Evolutionary conservation across 2,888 invertebrate genomes (phyloP), one percentile per base, ranked within the genome.

Genomic region (Aelia acuminata): DNA sequence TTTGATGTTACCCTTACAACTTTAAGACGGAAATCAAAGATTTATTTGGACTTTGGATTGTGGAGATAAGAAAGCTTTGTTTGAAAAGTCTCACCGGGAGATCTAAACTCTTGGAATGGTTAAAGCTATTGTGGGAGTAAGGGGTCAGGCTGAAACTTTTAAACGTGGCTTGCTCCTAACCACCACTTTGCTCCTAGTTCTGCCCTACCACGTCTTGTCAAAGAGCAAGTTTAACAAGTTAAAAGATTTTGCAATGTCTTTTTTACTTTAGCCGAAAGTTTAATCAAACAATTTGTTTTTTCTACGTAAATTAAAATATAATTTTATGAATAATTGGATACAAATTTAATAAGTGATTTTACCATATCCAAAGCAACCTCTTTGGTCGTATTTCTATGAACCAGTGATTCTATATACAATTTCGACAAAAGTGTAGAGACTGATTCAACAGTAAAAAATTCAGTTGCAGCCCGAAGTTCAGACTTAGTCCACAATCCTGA

Each of bases 401-500:
- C 94, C 75, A 99, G 93, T 88, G 96, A 95, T 92, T 99, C 99
- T 1, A 98, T 94, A 92, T 98, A 98, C 91, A 98, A 94, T 90
- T 96, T 96, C 1, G 96, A 95, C 84, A 98, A 94, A 90, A 99
- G 94, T 86, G 94, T 94, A 91, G 96, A 94, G 26, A 99, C 92
- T 90, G 94, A 94, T 80, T 97, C 96, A 49, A 96, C 93, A 0
- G 97, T 97, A 90, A 98, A 93, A 88, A 95, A 95, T 90, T 96
- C 94, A 89, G 96, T 95, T 0, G 97, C 95, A 13, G 96, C 95
- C 84, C 98, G 92, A 0, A 98, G 94, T 92, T 99, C 98, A 86
- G 96, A 95, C 91, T 98, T 96, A 0, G 96, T 96, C 98, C 99
- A 99, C 3, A 96, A 95, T 97, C 97, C 92, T 96, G 94, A 91